phyloP scores from a whole-genome alignment of 2,888 invertebrate species.

The Callimorpha dominula region DNA sequence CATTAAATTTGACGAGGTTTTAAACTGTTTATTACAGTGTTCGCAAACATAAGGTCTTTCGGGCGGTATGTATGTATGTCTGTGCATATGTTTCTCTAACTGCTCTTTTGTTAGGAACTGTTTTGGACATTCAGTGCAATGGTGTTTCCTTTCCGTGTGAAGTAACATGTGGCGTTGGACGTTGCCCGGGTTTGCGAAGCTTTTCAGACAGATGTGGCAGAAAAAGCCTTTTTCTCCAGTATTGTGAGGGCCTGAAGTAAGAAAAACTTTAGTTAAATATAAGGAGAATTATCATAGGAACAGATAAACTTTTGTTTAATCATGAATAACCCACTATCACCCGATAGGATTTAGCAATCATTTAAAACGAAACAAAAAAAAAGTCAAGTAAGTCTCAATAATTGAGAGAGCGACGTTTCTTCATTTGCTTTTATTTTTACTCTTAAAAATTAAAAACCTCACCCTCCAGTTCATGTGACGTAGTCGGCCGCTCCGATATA shows the following conservation, averaged over 20 bases:
- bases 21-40: slow-evolving; percentile 60
- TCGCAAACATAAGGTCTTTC: slow-evolving; percentile 52
- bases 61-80: slow-evolving; percentile 39
- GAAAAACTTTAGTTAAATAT: slow-evolving; percentile 11
- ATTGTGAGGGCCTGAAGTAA: not conserved
- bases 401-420: not conserved
- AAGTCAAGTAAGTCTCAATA: not conserved
- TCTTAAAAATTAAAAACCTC: not conserved
- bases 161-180: slow-evolving; percentile 46
- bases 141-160: slow-evolving; percentile 36
- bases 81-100: slow-evolving; percentile 39
- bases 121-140: slow-evolving; percentile 46
- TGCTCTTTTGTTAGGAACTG: slow-evolving; percentile 34
- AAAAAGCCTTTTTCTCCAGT: slow-evolving; percentile 7
- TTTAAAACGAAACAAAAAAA: not conserved
- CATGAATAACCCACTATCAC: not conserved
- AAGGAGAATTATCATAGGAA: not conserved
- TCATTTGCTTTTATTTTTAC: not conserved
- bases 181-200: slow-evolving; percentile 43
- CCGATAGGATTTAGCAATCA: not conserved
- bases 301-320: not conserved
- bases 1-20: slow-evolving; percentile 57
- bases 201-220: slow-evolving; percentile 50
- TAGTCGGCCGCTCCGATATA: not conserved
- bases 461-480: not conserved